phyloP scores from a whole-genome alignment of 1,140 invertebrate species.

The Saccostrea cuccullata region DNA sequence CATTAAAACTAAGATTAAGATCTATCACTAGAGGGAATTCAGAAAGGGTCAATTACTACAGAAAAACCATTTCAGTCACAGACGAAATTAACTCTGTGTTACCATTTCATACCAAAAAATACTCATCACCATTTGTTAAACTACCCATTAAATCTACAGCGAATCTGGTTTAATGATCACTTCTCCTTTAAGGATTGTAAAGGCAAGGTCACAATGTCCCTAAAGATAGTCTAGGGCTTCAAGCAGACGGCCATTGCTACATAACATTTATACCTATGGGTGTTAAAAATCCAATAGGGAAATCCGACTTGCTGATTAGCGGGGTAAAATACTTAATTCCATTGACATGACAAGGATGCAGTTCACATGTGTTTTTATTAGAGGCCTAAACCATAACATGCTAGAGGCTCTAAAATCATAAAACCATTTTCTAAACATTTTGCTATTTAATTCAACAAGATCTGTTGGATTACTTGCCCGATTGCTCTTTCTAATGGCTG shows the following conservation, averaged over 20 bases:
- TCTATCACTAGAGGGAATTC: conserved; percentile 19
- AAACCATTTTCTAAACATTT: conserved; percentile 43
- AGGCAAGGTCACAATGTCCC: conserved; percentile 5
- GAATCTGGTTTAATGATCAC: conserved; percentile 20
- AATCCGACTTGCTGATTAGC: background rate
- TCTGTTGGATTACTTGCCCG: conserved; percentile 47
- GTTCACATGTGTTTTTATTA: conserved; percentile 34
- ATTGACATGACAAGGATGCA: conserved; percentile 21
- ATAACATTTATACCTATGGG: conserved; percentile 30
- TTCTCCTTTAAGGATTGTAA: conserved; percentile 3
- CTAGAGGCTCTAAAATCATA: conserved; percentile 29
- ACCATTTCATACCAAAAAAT: conserved; percentile 34
- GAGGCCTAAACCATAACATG: conserved; percentile 33
- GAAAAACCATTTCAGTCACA: conserved; percentile 6
- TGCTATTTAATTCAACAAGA: conserved; percentile 38
- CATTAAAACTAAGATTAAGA: conserved; percentile 21
- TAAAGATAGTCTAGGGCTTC: background rate
- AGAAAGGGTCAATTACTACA: background rate
- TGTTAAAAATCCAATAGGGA: conserved; percentile 26
- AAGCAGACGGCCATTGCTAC: background rate
- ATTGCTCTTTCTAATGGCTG: conserved; percentile 47
- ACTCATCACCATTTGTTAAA: conserved; percentile 37
- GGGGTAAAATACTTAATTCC: conserved; percentile 11
- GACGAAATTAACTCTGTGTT: background rate
- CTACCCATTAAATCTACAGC: conserved; percentile 24